Percentiles rank a stretch among this genome's conserved stretches.
phyloP scores from a whole-genome alignment of 1,140 invertebrate genomes.

The Xylocopa sonorina region DNA sequence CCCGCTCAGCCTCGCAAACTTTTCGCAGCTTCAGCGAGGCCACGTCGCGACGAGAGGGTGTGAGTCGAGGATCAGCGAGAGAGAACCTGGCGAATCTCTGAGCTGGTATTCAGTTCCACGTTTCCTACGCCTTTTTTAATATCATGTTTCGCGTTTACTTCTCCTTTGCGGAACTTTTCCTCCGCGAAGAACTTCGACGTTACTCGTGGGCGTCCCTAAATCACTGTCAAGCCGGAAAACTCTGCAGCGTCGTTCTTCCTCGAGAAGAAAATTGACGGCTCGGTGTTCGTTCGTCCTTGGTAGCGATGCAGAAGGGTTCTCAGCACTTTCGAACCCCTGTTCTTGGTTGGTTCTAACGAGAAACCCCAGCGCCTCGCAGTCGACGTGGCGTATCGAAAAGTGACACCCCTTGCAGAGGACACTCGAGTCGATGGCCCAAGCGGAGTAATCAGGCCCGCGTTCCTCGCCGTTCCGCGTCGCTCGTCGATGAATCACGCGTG shows the following conservation, averaged over 20 bases:
- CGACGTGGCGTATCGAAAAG: not conserved
- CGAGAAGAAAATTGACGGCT: slow-evolving; percentile 18
- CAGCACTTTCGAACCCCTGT: not conserved
- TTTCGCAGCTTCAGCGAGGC: not conserved
- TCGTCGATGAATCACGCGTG: slow-evolving; percentile 72
- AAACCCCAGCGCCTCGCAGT: no score
- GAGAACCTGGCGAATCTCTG: no score
- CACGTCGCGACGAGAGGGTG: not conserved
- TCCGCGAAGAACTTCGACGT: slow-evolving; percentile 52
- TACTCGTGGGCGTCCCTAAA: slow-evolving; percentile 54
- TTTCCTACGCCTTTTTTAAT: no score
- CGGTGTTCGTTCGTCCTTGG: not conserved
- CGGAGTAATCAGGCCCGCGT: slow-evolving; percentile 72
- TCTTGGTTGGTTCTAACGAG: not conserved
- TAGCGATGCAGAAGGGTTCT: not conserved
- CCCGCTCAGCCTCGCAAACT: not conserved
- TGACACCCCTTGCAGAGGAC: not conserved
- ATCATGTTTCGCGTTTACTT: no score
- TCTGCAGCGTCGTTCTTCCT: not conserved
- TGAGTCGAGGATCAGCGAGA: not conserved
- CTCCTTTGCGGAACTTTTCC: no score
- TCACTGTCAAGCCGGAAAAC: slow-evolving; percentile 63
- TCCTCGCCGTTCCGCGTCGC: slow-evolving; percentile 68
- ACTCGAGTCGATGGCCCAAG: slow-evolving; percentile 60
- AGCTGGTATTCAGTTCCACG: not conserved